phyloP scores from a whole-genome alignment of 2,888 invertebrate genomes.

The Stramonita haemastoma region DNA sequence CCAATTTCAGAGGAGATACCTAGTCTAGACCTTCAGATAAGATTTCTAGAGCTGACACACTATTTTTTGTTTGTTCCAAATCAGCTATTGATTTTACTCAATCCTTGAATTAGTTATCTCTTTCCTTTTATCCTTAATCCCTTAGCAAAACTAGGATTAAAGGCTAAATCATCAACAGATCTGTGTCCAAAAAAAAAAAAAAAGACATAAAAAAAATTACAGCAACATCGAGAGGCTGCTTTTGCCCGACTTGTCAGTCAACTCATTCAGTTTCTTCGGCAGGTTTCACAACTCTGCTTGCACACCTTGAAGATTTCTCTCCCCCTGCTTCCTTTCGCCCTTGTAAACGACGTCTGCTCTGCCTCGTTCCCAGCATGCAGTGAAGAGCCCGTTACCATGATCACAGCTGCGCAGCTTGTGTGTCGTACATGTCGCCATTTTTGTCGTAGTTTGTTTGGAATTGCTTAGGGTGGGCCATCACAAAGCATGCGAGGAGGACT shows the following conservation, averaged over 20 bases:
- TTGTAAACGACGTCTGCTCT: background rate
- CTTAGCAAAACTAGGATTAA: background rate
- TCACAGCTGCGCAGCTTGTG: background rate
- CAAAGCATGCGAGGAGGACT: slow-evolving; percentile 10
- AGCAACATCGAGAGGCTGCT: background rate
- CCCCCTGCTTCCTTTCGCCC: background rate
- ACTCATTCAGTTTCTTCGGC: no score
- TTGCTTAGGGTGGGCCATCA: background rate
- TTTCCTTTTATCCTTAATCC: no score
- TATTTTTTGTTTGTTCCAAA: no score
- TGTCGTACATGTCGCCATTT: background rate
- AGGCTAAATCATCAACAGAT: background rate
- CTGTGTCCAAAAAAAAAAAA: background rate
- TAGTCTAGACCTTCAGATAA: background rate
- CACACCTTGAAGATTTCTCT: background rate
- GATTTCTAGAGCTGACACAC: background rate
- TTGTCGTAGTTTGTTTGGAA: slow-evolving; percentile 41
- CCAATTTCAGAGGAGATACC: no score
- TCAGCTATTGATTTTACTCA: background rate
- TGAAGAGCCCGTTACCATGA: background rate
- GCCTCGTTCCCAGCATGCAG: background rate
- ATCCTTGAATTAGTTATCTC: background rate
- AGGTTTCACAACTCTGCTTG: no score
- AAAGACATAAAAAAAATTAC: background rate
- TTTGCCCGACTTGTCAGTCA: no score